phyloP scores from a whole-genome alignment of 2,888 invertebrate species.

The Rhodophaea formosa region DNA sequence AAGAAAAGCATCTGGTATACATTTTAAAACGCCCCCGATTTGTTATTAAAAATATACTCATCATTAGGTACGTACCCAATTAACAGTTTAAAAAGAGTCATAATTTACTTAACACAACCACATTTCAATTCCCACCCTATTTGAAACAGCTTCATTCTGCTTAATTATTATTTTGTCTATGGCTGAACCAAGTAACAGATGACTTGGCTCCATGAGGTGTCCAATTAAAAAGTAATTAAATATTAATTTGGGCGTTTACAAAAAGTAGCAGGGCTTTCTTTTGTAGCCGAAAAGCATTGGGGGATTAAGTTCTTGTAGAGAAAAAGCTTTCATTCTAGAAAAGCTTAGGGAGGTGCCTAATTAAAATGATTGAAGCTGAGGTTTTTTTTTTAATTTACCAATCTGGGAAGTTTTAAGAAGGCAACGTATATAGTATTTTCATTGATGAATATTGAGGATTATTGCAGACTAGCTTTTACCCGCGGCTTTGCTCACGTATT shows the following conservation, averaged over 20 bases:
- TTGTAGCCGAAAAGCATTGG: background rate
- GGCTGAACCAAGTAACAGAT: background rate
- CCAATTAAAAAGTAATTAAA: conserved; percentile 12
- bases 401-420: too few relatives aligned
- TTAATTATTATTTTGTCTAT: background rate
- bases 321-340: background rate
- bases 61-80: too few relatives aligned
- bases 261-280: background rate
- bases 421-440: too few relatives aligned
- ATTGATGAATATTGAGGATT: too few relatives aligned
- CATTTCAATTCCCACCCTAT: background rate
- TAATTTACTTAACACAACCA: background rate
- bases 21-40: too few relatives aligned
- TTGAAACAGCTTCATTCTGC: background rate
- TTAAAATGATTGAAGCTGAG: background rate
- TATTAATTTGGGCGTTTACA: conserved; percentile 2
- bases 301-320: background rate
- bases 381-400: background rate
- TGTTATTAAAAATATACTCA: too few relatives aligned
- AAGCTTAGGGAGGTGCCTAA: background rate
- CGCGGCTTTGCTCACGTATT: too few relatives aligned
- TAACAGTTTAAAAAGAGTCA: background rate
- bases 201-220: background rate
- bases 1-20: too few relatives aligned
- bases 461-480: too few relatives aligned